These are phyloP conservation scores for Latrodectus geometricus DNA, from an alignment of 1,140 invertebrate species.

Conservation along the genomic window DNA sequence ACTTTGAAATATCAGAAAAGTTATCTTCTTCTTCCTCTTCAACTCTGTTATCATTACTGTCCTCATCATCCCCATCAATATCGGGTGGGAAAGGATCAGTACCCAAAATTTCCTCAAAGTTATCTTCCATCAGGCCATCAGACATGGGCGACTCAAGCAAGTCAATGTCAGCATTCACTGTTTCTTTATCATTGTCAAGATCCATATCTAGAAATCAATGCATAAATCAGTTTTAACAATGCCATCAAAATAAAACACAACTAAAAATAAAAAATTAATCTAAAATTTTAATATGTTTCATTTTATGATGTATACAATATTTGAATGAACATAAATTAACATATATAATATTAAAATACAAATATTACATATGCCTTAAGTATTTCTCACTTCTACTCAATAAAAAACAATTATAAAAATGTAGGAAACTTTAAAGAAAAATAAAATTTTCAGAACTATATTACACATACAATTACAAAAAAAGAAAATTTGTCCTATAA, in stretches of 20 bases:
- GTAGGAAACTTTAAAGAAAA: too few species aligned
- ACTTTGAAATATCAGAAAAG: constrained; percentile 82
- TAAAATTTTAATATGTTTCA: too few species aligned
- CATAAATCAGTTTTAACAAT: background rate
- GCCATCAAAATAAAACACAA: background rate
- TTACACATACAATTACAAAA: too few species aligned
- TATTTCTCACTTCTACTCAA: too few species aligned
- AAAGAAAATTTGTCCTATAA: too few species aligned
- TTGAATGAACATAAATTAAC: too few species aligned
- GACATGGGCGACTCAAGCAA: constrained; percentile 83
- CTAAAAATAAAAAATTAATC: too few species aligned
- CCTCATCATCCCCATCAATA: constrained; percentile 68
- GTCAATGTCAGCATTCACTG: constrained; percentile 71
- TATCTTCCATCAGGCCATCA: constrained; percentile 90
- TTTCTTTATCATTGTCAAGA: constrained; percentile 73
- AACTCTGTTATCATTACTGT: constrained; percentile 64
- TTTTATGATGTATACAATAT: too few species aligned
- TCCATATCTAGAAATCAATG: constrained; percentile 47
- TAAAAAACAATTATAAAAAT: too few species aligned
- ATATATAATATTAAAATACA: too few species aligned
- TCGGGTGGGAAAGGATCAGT: constrained; percentile 73
- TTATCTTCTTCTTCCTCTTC: constrained; percentile 73
- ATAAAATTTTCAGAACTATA: too few species aligned
- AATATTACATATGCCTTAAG: too few species aligned
- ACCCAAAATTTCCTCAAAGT: constrained; percentile 91